Conservation (phyloP, 64 coral and sea anemone species). For the Actinia tenebrosa region DNA sequence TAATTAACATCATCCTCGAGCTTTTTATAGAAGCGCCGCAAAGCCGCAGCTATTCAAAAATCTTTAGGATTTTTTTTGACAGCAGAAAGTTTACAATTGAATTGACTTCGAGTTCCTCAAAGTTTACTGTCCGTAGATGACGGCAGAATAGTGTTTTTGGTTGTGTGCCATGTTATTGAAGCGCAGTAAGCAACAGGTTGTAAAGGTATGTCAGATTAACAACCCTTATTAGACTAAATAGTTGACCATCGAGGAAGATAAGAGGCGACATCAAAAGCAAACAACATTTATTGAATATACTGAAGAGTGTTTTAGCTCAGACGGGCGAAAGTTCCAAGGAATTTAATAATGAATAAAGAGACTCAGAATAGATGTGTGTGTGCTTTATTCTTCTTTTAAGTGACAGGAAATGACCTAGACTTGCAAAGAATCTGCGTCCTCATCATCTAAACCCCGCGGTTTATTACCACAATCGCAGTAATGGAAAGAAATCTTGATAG, state of each 20-base stretch:
- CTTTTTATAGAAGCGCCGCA: not conserved
- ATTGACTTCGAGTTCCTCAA: not conserved
- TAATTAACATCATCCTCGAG: not conserved
- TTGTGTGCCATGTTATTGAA: not conserved
- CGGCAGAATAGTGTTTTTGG: not conserved
- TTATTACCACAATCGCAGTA: not conserved
- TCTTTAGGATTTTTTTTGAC: not conserved
- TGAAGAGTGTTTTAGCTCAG: slow-evolving; percentile 2
- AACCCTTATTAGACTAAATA: not conserved
- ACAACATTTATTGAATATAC: not conserved
- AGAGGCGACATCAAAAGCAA: not conserved
- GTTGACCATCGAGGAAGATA: slow-evolving; percentile 1
- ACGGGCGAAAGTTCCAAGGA: not conserved
- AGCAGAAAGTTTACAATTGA: not conserved
- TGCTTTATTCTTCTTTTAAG: not conserved
- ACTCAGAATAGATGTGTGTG: not conserved
- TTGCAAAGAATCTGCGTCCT: not conserved
- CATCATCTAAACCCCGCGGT: not conserved
- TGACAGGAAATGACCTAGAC: slow-evolving; percentile 15
- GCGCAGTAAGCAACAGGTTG: slow-evolving; percentile 7
- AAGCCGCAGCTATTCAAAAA: not conserved
- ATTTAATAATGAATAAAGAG: slow-evolving; percentile 19
- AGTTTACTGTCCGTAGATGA: not conserved
- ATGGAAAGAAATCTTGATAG: not conserved
- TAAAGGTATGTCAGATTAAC: slow-evolving; percentile 1